These are phyloP conservation scores for Indicator maculatus DNA, from an alignment of 2,113 vertebrate species.

Conservation along the genomic window DNA sequence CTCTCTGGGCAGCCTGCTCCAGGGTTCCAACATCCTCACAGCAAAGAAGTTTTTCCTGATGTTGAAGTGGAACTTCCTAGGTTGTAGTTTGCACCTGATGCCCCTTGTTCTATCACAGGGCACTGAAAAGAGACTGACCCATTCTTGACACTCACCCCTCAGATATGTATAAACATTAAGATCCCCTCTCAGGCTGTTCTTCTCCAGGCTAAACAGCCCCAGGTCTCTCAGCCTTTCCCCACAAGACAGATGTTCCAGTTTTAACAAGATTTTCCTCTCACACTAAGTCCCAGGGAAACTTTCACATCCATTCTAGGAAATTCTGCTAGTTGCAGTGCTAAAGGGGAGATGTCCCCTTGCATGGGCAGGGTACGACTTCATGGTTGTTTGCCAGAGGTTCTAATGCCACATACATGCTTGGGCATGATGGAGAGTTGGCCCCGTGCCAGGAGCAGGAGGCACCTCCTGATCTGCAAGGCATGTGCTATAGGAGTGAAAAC, in stretches of 20 bases:
- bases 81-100: no score
- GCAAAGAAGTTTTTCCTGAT: no score
- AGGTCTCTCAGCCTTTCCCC: no score
- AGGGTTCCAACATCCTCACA: no score
- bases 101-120: no score
- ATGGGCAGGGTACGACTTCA: fast-evolving
- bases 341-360: neutral
- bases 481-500: fast-evolving
- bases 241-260: neutral
- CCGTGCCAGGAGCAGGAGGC: neutral
- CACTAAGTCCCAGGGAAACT: neutral
- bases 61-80: no score
- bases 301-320: neutral
- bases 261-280: neutral
- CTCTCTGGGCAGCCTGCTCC: no score
- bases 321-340: neutral
- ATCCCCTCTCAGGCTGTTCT: no score
- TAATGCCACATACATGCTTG: fast-evolving
- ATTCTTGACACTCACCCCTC: no score
- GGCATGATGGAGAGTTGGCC: neutral
- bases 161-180: no score
- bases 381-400: neutral
- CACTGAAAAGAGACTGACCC: no score
- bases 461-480: neutral
- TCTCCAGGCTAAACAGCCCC: no score